These are phyloP conservation scores for Homalodisca vitripennis DNA, from an alignment of 1,140 invertebrate genomes.

Conservation along the genomic window DNA sequence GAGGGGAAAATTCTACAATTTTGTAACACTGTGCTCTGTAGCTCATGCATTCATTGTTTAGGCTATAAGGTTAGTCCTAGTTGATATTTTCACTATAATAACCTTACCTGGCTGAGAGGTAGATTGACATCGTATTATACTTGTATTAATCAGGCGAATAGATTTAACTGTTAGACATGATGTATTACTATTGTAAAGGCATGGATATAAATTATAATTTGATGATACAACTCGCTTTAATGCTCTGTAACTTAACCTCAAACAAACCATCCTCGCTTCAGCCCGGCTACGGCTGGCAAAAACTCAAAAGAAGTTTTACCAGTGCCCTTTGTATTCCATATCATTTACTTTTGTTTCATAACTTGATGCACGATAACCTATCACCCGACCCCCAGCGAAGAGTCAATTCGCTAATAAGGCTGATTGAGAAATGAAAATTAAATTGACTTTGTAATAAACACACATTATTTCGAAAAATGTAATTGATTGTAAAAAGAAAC, in stretches of 20 bases:
- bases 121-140: too few species aligned
- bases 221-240: not conserved
- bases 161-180: not conserved
- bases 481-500: too few species aligned
- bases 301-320: not conserved
- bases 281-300: not conserved
- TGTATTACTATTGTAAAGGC: not conserved
- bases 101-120: too few species aligned
- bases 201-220: not conserved
- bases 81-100: too few species aligned
- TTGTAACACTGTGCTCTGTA: too few species aligned
- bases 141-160: not conserved
- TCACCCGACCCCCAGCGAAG: constrained; percentile 7
- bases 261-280: constrained; percentile 5
- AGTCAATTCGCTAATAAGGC: too few species aligned
- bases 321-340: constrained; percentile 5
- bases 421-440: too few species aligned
- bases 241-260: not conserved
- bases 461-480: too few species aligned
- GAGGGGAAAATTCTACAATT: too few species aligned
- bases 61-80: too few species aligned
- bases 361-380: constrained; percentile 10
- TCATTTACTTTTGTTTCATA: not conserved
- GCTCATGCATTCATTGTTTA: too few species aligned
- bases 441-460: too few species aligned